Evolutionary conservation across 2,113 vertebrate species (phyloP), one percentile per base, ranked within the genome.

Genomic region (Nymphicus hollandicus): DNA sequence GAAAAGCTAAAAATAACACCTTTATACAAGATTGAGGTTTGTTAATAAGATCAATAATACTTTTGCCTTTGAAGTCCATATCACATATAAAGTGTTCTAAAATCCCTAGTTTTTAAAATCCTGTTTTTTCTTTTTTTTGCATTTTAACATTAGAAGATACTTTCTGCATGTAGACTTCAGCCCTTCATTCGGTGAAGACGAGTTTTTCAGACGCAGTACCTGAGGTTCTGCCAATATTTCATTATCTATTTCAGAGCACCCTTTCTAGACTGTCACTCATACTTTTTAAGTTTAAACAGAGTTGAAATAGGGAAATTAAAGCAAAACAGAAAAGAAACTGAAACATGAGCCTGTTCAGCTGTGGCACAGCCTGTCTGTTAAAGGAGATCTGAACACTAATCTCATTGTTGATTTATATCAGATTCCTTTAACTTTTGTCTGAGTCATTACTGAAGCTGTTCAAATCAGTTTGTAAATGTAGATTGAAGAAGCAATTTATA

Each of bases 381-480:
- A 50, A 79, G 69, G 69, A 88, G 65, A 94, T 81, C 70, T 28
- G 88, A 95, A 93, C 96, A 94, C 93, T 96, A 94, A 96, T 96
- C 86, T 96, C 71, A 58, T 70, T 85, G 82, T 92, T 95, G 93
- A 89, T 96, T 96, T 96, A 81, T 91, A 96, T 96, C 94, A 89
- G 65, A 94, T 88, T 95, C 86, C 52, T 96, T 93, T 82, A 88
- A 91, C 81, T 94, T 97, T 86, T 74, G 66, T 81, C 66, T 11
- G 84, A 53, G 63, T 89, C 63, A 85, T 89, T 95, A 81, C 65
- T 68, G 60, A 90, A 92, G 76, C 90, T 96, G 92, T 88, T 97
- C 87, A 92, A 94, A 90, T 87, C 81, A 90, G 77, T 96, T 96
- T 96, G 95, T 69, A 97, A 97, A 96, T 53, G 77, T 72, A 91